Evolutionary conservation across 2,888 invertebrate genomes (phyloP).

Genomic region (Cistogaster globosa): DNA sequence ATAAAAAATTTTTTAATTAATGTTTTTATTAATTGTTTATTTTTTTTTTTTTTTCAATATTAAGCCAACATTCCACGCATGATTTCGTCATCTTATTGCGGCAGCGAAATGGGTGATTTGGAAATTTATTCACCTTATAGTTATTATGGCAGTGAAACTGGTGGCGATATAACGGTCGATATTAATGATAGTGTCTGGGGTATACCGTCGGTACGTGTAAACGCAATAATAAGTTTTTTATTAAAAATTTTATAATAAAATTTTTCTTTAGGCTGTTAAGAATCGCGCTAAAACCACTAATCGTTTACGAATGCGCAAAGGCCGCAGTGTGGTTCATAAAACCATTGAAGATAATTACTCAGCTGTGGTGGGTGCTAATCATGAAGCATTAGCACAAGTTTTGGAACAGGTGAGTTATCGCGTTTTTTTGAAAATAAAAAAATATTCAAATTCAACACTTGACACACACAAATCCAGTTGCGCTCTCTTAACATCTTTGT

Average conservation of each 20-base stretch:
- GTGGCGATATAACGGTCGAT: constrained; percentile 82
- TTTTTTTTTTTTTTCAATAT: not conserved
- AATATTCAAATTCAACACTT: too few species aligned
- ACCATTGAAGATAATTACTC: constrained; percentile 95
- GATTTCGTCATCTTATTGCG: constrained; percentile 90
- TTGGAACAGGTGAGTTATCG: constrained; percentile 89
- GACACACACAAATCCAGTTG: too few species aligned
- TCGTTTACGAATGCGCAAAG: constrained; percentile 90
- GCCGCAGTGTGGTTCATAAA: constrained; percentile 91
- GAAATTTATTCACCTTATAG: constrained; percentile 93
- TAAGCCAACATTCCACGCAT: constrained; percentile 84
- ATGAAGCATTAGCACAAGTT: constrained; percentile 94
- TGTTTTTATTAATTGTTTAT: too few species aligned
- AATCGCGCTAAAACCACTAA: constrained; percentile 84
- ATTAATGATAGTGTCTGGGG: constrained; percentile 83
- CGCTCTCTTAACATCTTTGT: too few species aligned
- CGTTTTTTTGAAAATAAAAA: too few species aligned
- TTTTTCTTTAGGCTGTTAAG: constrained; percentile 76
- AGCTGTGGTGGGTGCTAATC: constrained; percentile 94
- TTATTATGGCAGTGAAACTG: constrained; percentile 87
- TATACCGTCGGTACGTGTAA: constrained; percentile 78
- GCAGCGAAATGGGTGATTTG: constrained; percentile 91
- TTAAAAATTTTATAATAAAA: not conserved
- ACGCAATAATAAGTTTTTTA: not conserved
- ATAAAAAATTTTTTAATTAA: not conserved